A percentile compares a stretch with the other conserved stretches of the same genome.
These are phyloP conservation scores for Spodoptera littoralis DNA, from an alignment of 2,888 invertebrate genomes.

Conservation along the genomic window DNA sequence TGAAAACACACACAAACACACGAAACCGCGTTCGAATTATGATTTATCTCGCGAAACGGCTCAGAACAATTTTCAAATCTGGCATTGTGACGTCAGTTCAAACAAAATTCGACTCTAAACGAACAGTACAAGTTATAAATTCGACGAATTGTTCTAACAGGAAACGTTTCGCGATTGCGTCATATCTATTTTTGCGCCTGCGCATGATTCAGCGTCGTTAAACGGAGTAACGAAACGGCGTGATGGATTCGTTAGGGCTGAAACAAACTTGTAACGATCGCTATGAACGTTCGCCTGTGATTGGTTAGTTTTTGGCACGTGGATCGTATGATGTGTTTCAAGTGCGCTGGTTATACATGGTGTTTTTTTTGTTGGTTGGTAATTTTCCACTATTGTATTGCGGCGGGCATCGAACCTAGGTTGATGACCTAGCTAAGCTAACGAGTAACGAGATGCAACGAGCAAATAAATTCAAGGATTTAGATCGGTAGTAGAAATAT, in stretches of 20 bases:
- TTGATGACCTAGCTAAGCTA: no score
- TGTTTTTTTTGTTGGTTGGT: no score
- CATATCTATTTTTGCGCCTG: slow-evolving; percentile 43
- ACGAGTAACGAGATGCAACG: no score
- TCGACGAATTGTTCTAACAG: slow-evolving; percentile 27
- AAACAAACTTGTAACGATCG: slow-evolving; percentile 11
- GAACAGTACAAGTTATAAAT: slow-evolving; percentile 23
- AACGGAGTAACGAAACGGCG: slow-evolving; percentile 58
- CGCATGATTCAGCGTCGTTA: slow-evolving; percentile 58
- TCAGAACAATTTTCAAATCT: slow-evolving; percentile 31
- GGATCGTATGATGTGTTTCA: slow-evolving; percentile 5
- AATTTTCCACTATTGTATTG: no score
- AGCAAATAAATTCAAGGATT: no score
- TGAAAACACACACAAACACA: no score
- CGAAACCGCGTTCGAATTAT: slow-evolving; percentile 13
- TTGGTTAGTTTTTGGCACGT: slow-evolving; percentile 11
- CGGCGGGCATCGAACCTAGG: no score
- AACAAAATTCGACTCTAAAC: slow-evolving; percentile 32
- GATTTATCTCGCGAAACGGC: slow-evolving; percentile 30
- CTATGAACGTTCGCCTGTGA: not conserved
- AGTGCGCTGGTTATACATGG: not conserved
- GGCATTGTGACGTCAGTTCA: slow-evolving; percentile 33
- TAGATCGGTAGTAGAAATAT: no score
- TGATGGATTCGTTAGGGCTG: slow-evolving; percentile 46
- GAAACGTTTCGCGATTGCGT: slow-evolving; percentile 43